phyloP scores from a whole-genome alignment of 2,888 invertebrate genomes.

The Troglohyphantes excavatus region DNA sequence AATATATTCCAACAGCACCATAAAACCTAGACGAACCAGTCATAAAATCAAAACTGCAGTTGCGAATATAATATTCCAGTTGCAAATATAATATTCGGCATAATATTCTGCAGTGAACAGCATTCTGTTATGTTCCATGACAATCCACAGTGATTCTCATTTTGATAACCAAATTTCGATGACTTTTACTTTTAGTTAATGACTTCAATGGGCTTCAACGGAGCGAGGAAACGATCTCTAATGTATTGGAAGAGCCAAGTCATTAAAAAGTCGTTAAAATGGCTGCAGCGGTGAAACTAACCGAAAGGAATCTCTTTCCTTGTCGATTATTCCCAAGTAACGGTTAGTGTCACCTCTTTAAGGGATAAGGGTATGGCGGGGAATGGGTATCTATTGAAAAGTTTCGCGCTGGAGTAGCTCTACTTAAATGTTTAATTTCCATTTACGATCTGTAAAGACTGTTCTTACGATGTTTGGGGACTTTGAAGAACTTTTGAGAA shows the following conservation, averaged over 20 bases:
- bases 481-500: too few relatives aligned
- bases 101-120: too few relatives aligned
- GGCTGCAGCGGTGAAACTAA: not conserved
- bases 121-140: too few relatives aligned
- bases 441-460: not conserved
- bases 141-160: not conserved
- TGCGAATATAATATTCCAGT: too few relatives aligned
- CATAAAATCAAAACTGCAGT: too few relatives aligned
- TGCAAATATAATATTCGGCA: too few relatives aligned
- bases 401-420: not conserved
- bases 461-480: too few relatives aligned
- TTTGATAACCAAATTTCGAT: not conserved
- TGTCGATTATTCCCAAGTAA: not conserved
- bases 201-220: not conserved
- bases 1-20: too few relatives aligned
- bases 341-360: not conserved
- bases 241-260: conserved; percentile 6
- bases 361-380: too few relatives aligned
- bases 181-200: not conserved
- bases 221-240: not conserved
- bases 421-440: not conserved
- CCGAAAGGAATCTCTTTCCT: not conserved
- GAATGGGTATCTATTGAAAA: not conserved
- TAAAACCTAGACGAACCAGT: too few relatives aligned
- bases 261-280: conserved; percentile 69